Percentiles rank a stretch among this genome's conserved stretches.
Evolutionary conservation across 2,113 vertebrate species (phyloP).

Genomic region (Scytalopus superciliaris): DNA sequence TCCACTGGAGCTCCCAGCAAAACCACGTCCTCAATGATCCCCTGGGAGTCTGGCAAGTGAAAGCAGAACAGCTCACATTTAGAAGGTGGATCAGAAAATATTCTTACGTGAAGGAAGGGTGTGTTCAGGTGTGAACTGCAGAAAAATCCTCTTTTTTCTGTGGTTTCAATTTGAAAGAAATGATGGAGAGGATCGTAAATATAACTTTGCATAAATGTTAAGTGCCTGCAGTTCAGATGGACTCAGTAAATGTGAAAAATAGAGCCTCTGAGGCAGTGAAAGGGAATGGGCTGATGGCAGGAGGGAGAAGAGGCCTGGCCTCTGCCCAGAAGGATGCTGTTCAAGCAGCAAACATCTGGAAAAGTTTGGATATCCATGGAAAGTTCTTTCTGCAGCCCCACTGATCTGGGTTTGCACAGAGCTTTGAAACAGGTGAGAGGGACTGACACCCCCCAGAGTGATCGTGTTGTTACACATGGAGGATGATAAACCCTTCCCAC

Average conservation of each 20-base stretch:
- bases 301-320: neutral
- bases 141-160: neutral
- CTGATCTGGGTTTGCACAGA: neutral
- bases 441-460: neutral
- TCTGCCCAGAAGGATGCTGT: neutral
- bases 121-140: neutral
- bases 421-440: neutral
- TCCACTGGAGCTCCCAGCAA: conserved; percentile 93
- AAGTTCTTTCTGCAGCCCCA: neutral
- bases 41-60: conserved; percentile 79
- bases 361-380: neutral
- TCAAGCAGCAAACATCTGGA: neutral
- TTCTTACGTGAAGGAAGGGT: neutral
- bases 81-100: neutral
- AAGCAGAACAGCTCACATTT: neutral
- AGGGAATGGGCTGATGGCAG: neutral
- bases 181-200: neutral
- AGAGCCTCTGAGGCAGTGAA: neutral
- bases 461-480: neutral
- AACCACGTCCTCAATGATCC: conserved; percentile 90
- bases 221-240: neutral
- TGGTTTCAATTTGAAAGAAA: neutral
- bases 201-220: neutral
- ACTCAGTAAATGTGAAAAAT: neutral
- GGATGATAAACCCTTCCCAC: neutral